A percentile compares a stretch with the other conserved stretches of the same genome.
These are phyloP conservation scores for Cerceris ruficornis DNA, from an alignment of 2,888 invertebrate genomes.

Conservation along the genomic window DNA sequence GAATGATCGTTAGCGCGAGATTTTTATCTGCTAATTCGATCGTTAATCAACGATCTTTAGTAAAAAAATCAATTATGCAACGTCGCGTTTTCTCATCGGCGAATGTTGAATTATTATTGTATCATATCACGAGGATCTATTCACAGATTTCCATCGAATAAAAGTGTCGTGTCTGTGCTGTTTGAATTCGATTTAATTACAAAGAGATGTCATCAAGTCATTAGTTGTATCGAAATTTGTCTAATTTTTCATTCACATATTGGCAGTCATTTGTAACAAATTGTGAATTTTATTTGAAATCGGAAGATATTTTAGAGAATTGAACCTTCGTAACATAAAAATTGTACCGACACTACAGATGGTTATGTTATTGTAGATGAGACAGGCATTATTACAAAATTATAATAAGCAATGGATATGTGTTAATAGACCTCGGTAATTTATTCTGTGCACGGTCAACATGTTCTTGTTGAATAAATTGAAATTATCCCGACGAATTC, in stretches of 20 bases:
- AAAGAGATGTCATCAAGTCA: too few species aligned
- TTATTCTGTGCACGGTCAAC: slow-evolving; percentile 30
- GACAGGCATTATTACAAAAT: not conserved
- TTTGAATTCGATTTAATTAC: too few species aligned
- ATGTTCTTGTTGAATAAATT: slow-evolving; percentile 39
- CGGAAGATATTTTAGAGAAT: not conserved
- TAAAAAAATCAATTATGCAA: not conserved
- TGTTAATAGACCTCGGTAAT: not conserved
- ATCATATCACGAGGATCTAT: too few species aligned
- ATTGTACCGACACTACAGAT: not conserved
- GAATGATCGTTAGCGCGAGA: slow-evolving; percentile 45
- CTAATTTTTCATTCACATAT: too few species aligned
- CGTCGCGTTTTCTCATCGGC: too few species aligned
- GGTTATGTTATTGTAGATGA: not conserved
- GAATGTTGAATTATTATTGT: too few species aligned
- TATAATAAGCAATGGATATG: not conserved
- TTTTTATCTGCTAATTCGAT: not conserved
- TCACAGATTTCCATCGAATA: too few species aligned
- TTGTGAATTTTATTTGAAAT: too few species aligned
- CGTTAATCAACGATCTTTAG: not conserved
- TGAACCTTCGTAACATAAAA: not conserved
- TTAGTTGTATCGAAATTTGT: too few species aligned
- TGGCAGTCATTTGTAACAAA: too few species aligned
- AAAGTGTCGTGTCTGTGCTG: too few species aligned
- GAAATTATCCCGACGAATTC: slow-evolving; percentile 36